Conservation (phyloP, 2,888 invertebrate genomes). For the Parapristionchus giblindavisi region DNA sequence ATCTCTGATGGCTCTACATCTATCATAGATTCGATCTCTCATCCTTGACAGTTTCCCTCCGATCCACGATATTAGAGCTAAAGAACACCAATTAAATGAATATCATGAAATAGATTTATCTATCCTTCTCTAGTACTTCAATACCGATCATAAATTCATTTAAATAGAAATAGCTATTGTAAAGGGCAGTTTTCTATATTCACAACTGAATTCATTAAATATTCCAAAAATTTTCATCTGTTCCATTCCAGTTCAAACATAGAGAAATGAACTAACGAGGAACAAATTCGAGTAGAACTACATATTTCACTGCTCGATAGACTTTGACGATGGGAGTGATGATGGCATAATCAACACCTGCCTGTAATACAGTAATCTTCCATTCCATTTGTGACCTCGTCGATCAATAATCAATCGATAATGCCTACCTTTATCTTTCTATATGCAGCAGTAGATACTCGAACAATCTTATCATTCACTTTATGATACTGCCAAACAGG, state of each 20-base stretch:
- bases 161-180: neutral
- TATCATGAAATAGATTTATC: neutral
- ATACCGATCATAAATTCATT: neutral
- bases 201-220: neutral
- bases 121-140: neutral
- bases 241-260: neutral
- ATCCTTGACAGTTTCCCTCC: neutral
- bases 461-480: constrained; percentile 57
- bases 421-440: constrained; percentile 29
- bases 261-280: constrained; percentile 53
- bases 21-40: constrained; percentile 15
- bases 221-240: neutral
- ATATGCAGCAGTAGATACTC: constrained; percentile 2
- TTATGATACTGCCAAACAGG: constrained; percentile 64
- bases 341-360: constrained; percentile 38
- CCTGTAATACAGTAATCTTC: neutral
- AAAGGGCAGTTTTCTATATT: neutral
- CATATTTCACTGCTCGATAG: constrained; percentile 58
- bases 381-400: no score
- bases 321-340: constrained; percentile 53
- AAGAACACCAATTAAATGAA: neutral
- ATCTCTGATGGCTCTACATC: constrained; percentile 21
- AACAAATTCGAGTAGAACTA: constrained; percentile 62
- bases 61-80: constrained; percentile 21
- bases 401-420: no score